Base-by-base conservation (phyloP, 2,888 invertebrate species). In the Phlogophora meticulosa region DNA sequence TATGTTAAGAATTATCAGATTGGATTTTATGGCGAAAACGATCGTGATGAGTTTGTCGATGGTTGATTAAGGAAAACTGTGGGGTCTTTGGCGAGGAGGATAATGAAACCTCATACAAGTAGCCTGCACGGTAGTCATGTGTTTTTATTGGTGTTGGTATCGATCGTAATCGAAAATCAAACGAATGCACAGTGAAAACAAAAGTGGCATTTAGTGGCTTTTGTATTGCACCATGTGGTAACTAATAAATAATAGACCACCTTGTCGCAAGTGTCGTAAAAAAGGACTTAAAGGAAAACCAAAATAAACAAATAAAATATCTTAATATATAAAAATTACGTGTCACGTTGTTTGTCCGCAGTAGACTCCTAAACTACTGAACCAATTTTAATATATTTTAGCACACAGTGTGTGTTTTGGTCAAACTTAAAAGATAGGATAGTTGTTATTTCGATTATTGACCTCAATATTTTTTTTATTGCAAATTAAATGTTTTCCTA, bases 11-110 rank as follows among this genome's bases (percentile, higher is more conserved):
- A 70, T 61, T 79, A 83, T 82, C 83, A 61, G 82, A 76, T 83
- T 79, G 65, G 60, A 59, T 82, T 83, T 83, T 83, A 83, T 81
- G 59, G 77, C 76, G 52, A 76, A 76, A 70, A 61, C 51, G 66
- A 34, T 58, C 83, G 82, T 82, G 82, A 80, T 68, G 45, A 34
- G 75, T 28, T 72, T 82, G 53, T 52, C 51, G 74, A 80, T 68
- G 48, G 43, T 48, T 5, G 4, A 36, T 70, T 62, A 56, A 80
- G 78, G 82, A 77, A 78, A 78, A 71, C 71, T 57, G 60, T 79
- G 65, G 45, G 69, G 58, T 69, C 64, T 65, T 58, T 36, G 10
- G 49, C n/a, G 69, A 70, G 76, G 67, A 72, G 78, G 38, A 49
- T 65, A 13, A n/a, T 28, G 42, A 3, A 42, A 42, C 42, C 42